These are phyloP conservation scores for Pachyuromys duprasi DNA, from an alignment of 2,797 vertebrate genomes.

Conservation along the genomic window DNA sequence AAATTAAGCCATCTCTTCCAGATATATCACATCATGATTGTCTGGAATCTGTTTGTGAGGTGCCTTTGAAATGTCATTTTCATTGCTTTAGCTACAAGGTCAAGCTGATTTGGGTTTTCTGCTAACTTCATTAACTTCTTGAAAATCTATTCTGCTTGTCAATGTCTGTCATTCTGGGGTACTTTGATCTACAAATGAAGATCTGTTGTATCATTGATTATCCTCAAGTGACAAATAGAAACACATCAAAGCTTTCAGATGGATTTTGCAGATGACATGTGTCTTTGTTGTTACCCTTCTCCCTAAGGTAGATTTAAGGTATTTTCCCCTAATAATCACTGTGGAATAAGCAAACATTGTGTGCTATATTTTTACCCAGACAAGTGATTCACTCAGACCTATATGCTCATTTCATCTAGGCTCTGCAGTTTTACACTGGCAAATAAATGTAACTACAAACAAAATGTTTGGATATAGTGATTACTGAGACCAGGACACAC, in stretches of 20 bases:
- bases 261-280: neutral
- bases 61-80: slow-evolving; percentile 32
- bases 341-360: slow-evolving; percentile 8
- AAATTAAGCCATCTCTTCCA: neutral
- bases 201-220: slow-evolving; percentile 8
- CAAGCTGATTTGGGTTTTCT: slow-evolving; percentile 11
- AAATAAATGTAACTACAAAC: slow-evolving; percentile 38
- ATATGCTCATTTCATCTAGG: neutral
- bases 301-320: neutral
- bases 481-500: neutral
- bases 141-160: slow-evolving; percentile 42
- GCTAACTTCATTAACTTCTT: slow-evolving; percentile 29
- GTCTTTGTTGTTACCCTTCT: neutral
- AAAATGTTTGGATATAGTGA: slow-evolving; percentile 1
- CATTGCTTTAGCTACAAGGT: neutral
- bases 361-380: slow-evolving; percentile 50
- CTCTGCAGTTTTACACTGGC: neutral
- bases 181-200: slow-evolving; percentile 54
- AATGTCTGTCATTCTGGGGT: neutral
- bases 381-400: neutral
- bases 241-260: slow-evolving; percentile 14
- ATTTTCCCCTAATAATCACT: slow-evolving; percentile 15
- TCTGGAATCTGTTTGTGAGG: neutral
- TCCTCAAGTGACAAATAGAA: slow-evolving; percentile 15
- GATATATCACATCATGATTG: neutral